Conservation (phyloP, 2,797 vertebrate species). For the Lepus oiostolus region DNA sequence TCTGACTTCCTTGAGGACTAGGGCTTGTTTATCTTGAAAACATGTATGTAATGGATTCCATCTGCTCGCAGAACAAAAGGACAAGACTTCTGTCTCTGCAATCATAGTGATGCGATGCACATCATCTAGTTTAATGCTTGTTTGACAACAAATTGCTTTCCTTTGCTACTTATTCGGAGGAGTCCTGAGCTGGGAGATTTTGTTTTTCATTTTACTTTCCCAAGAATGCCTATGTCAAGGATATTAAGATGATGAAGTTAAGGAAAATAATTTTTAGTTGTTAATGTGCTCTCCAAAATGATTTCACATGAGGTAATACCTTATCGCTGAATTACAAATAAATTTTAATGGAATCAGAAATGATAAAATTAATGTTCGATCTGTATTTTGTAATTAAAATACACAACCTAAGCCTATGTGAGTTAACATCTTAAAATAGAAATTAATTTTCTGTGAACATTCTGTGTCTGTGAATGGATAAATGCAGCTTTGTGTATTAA, state of each 20-base stretch:
- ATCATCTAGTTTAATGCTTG: slow-evolving; percentile 14
- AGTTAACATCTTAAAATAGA: slow-evolving; percentile 34
- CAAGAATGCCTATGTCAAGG: neutral
- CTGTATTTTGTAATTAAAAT: slow-evolving; percentile 41
- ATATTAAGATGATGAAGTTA: slow-evolving; percentile 20
- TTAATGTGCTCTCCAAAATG: slow-evolving; percentile 55
- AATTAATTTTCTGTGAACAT: slow-evolving; percentile 43
- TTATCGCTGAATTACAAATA: slow-evolving; percentile 33
- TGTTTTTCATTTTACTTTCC: slow-evolving; percentile 50
- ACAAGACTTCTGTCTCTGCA: neutral
- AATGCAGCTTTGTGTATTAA: slow-evolving; percentile 39
- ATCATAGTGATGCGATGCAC: neutral
- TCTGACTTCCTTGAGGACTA: slow-evolving; percentile 14
- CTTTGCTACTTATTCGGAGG: neutral
- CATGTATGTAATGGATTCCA: neutral
- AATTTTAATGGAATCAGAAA: slow-evolving; percentile 53
- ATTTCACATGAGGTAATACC: neutral
- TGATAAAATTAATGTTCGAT: slow-evolving; percentile 11
- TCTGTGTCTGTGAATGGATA: slow-evolving; percentile 38
- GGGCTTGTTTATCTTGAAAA: slow-evolving; percentile 34
- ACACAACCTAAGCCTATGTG: neutral
- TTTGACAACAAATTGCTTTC: slow-evolving; percentile 1
- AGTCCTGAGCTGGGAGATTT: slow-evolving; percentile 23
- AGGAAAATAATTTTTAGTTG: slow-evolving; percentile 25
- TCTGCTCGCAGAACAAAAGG: neutral